Evolutionary conservation across 53 echinoderm and acorn worm species (phyloP).

Genomic region (Temnopleurus reevesii): DNA sequence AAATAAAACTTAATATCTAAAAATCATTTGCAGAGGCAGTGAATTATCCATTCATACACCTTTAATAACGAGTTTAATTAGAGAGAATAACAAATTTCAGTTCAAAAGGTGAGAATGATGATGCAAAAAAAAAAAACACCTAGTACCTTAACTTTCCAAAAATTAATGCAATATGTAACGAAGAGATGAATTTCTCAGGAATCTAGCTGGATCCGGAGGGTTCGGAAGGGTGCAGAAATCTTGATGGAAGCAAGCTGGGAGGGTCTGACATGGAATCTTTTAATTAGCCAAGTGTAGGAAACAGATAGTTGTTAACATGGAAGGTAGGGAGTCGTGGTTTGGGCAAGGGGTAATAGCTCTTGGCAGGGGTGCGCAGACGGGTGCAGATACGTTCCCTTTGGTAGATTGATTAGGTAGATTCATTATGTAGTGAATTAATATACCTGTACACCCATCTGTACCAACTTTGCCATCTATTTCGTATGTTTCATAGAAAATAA

Average conservation of each 20-base stretch:
- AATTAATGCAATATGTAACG: background rate
- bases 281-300: slow-evolving; percentile 44
- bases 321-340: background rate
- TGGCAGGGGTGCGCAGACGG: background rate
- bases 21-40: too few species aligned
- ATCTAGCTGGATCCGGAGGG: background rate
- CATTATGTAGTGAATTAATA: too few species aligned
- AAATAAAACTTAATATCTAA: too few species aligned
- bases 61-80: too few species aligned
- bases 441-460: too few species aligned
- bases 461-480: too few species aligned
- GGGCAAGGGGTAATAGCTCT: background rate
- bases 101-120: background rate
- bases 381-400: background rate
- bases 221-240: background rate
- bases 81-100: background rate
- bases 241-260: slow-evolving; percentile 15
- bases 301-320: background rate
- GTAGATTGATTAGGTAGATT: too few species aligned
- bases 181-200: background rate
- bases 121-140: background rate
- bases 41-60: too few species aligned
- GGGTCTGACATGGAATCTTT: slow-evolving; percentile 36
- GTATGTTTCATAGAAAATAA: too few species aligned
- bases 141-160: background rate